Evolutionary conservation across 1,140 invertebrate genomes (phyloP), one percentile per base, ranked within the genome.

Genomic region (Goniozus legneri): DNA sequence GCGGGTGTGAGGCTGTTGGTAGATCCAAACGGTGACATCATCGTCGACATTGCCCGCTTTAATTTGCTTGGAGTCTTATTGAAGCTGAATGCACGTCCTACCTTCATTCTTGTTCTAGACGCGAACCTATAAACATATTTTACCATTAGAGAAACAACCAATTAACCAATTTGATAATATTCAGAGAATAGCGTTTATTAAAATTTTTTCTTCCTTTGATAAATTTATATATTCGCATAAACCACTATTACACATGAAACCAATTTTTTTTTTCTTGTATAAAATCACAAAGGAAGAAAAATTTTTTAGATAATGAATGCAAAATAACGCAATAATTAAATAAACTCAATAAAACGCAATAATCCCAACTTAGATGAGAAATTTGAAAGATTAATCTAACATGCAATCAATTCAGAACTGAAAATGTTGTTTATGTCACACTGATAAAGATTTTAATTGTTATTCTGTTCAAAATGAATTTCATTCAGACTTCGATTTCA

Each of bases 61-160:
- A 96, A 68, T 75, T 93, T 94, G 39, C 87, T 91, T 15, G 93
- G 93, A 4, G 93, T 96, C 75, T 92, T 92, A 72, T 93, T 95
- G 70, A 96, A 93, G 42, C 92, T 95, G 62, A 97, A 89, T 43
- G 92, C 92, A 55, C 93, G 80, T 36, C 90, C 90, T 15, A 97
- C 91, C 81, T 94, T 94, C 60, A 91, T 83, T 51, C 85, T 80
- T 10, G 91, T 93, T 53, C 86, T 81, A 24, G 86, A 85, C 8
- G 88, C 88, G 71, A 91, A 87, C 68, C 88, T 90, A 45, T 35
- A 65, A 27, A 27, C 24, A 27, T n/a, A n/a, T n/a, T n/a, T n/a
- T n/a, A n/a, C n/a, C n/a, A n/a, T n/a, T n/a, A n/a, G n/a, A n/a
- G n/a, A n/a, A n/a, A n/a, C n/a, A n/a, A n/a, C n/a, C n/a, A n/a